phyloP scores from a whole-genome alignment of 30 jellyfish, hydroid and myxozoan genomes.

The Hydractinia echinata region DNA sequence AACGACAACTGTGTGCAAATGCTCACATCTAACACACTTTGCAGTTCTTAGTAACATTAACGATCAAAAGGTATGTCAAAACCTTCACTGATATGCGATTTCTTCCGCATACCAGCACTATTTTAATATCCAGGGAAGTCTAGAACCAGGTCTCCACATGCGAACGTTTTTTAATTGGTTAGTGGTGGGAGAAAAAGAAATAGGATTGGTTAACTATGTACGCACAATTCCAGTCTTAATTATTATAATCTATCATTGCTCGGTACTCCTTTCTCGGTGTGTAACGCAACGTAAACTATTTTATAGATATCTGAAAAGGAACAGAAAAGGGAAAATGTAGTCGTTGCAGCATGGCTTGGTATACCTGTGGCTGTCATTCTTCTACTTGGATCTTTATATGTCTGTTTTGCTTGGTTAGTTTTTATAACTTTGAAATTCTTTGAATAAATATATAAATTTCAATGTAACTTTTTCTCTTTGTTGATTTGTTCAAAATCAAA shows the following conservation, averaged over 20 bases:
- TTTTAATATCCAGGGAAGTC: too few relatives aligned
- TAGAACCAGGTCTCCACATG: too few relatives aligned
- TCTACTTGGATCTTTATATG: constrained; percentile 74
- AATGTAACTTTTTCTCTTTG: too few relatives aligned
- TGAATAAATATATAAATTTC: background rate
- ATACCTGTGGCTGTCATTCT: constrained; percentile 70
- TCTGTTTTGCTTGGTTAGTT: constrained; percentile 93
- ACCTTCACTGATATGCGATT: too few relatives aligned
- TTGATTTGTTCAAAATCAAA: too few relatives aligned
- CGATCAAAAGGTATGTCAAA: constrained; percentile 72
- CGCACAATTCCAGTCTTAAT: too few relatives aligned
- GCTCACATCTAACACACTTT: constrained; percentile 90
- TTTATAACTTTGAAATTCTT: background rate
- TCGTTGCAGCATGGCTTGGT: constrained; percentile 93
- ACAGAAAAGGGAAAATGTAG: constrained; percentile 76
- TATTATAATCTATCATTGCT: background rate
- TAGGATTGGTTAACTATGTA: too few relatives aligned
- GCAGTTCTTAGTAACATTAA: constrained; percentile 81
- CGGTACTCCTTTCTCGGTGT: background rate
- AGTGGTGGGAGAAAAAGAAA: too few relatives aligned
- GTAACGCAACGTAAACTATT: background rate
- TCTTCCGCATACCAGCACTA: too few relatives aligned
- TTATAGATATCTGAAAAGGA: constrained; percentile 78
- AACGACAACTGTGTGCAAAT: constrained; percentile 78
- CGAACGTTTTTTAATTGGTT: too few relatives aligned